Conservation (phyloP, 2,888 invertebrate genomes). For the Steinernema carpocapsae region DNA sequence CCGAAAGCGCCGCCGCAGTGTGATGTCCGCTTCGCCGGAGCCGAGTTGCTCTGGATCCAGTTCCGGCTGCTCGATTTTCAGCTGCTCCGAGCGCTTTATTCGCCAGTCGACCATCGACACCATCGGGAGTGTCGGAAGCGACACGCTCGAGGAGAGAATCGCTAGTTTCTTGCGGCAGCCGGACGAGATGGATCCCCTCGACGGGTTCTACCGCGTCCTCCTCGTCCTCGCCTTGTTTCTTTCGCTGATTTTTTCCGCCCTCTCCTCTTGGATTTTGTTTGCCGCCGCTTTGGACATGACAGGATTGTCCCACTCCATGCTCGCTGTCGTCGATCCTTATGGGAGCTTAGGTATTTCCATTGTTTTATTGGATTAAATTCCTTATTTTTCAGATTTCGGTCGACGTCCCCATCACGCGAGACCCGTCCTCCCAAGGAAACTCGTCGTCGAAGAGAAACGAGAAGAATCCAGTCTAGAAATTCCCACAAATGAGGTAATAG, state of each 20-base stretch:
- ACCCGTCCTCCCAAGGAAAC: neutral
- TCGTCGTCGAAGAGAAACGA: neutral
- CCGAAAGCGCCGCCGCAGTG: neutral
- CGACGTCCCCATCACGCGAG: neutral
- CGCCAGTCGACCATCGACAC: conserved; percentile 32
- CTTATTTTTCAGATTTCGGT: neutral
- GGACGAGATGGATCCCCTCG: conserved; percentile 16
- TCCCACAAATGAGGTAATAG: neutral
- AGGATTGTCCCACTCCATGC: neutral
- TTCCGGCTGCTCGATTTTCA: conserved; percentile 21
- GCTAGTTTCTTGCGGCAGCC: neutral
- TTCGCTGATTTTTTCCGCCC: neutral
- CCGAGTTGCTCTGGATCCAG: neutral
- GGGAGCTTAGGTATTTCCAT: conserved; percentile 4
- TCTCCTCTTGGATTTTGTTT: conserved; percentile 11
- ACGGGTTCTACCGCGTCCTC: neutral
- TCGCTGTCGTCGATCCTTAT: neutral
- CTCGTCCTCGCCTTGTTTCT: neutral
- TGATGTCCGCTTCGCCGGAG: conserved; percentile 8
- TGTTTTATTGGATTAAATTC: neutral
- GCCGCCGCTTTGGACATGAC: conserved; percentile 9
- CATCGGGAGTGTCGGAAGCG: conserved; percentile 16
- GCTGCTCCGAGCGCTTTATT: conserved; percentile 19
- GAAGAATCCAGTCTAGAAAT: neutral
- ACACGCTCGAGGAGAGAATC: conserved; percentile 27